A percentile compares a stretch with the other conserved stretches of the same genome.
Conservation (phyloP, 1,140 invertebrate genomes). For the Daktulosphaira vitifoliae region DNA sequence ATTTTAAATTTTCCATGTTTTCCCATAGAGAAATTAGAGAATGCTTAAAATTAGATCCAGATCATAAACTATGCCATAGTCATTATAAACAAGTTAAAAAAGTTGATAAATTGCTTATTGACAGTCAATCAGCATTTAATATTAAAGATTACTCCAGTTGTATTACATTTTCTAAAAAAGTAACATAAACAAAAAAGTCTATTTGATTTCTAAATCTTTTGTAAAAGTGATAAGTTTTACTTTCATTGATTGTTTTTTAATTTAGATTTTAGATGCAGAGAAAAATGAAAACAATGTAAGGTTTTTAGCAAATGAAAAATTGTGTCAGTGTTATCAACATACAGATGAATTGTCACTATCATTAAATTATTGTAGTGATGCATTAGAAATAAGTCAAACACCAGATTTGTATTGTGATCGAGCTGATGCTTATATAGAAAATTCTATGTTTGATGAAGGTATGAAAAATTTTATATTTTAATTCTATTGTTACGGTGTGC, state of each 20-base stretch:
- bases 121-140: conserved; percentile 62
- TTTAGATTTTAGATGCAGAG: conserved; percentile 58
- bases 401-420: conserved; percentile 76
- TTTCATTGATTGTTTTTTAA: too few relatives aligned
- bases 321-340: conserved; percentile 67
- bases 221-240: too few relatives aligned
- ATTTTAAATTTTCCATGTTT: conserved; percentile 32
- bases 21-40: conserved; percentile 78
- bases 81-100: conserved; percentile 97
- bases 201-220: too few relatives aligned
- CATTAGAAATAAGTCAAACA: conserved; percentile 68
- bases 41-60: conserved; percentile 95
- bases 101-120: conserved; percentile 73
- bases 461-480: conserved; percentile 40
- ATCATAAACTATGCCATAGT: conserved; percentile 91
- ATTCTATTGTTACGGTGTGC: too few relatives aligned
- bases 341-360: conserved; percentile 57
- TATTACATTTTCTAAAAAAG: conserved; percentile 59
- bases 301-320: conserved; percentile 60
- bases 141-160: conserved; percentile 66
- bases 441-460: conserved; percentile 91
- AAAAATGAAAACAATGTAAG: conserved; percentile 59
- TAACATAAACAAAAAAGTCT: too few relatives aligned
- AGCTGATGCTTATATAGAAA: conserved; percentile 81
- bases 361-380: conserved; percentile 68